Evolutionary conservation across 1,140 invertebrate species (phyloP).

Genomic region (Samia ricini): DNA sequence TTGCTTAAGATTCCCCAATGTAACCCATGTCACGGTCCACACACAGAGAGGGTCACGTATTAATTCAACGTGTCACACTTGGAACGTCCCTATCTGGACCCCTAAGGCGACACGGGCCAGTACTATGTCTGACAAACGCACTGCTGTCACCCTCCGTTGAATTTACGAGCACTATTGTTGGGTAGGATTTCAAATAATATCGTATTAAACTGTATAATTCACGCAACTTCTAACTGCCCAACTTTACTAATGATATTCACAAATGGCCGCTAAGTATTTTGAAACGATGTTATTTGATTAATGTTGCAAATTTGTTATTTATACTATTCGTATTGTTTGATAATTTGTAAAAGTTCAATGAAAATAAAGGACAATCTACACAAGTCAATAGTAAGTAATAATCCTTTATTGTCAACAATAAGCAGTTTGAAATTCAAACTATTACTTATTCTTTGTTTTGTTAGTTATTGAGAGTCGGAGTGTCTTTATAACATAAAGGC

Average conservation of each 20-base stretch:
- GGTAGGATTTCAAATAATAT: background rate
- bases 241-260: background rate
- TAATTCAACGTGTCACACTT: background rate
- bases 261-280: background rate
- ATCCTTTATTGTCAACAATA: too few species aligned
- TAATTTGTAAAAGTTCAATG: too few species aligned
- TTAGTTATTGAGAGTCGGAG: too few species aligned
- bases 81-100: background rate
- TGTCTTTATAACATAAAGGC: too few species aligned
- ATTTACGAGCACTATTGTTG: constrained; percentile 1
- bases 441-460: too few species aligned
- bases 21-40: background rate
- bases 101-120: background rate
- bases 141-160: background rate
- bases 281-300: background rate
- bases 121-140: background rate
- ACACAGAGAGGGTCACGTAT: background rate
- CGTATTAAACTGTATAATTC: background rate
- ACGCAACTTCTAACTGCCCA: background rate
- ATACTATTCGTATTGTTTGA: too few species aligned
- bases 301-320: too few species aligned
- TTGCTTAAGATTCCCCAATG: background rate
- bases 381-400: too few species aligned
- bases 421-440: too few species aligned
- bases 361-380: too few species aligned